Evolutionary conservation across 2,113 vertebrate genomes (phyloP), one percentile per base, ranked within the genome.

Genomic region (Scomber japonicus): DNA sequence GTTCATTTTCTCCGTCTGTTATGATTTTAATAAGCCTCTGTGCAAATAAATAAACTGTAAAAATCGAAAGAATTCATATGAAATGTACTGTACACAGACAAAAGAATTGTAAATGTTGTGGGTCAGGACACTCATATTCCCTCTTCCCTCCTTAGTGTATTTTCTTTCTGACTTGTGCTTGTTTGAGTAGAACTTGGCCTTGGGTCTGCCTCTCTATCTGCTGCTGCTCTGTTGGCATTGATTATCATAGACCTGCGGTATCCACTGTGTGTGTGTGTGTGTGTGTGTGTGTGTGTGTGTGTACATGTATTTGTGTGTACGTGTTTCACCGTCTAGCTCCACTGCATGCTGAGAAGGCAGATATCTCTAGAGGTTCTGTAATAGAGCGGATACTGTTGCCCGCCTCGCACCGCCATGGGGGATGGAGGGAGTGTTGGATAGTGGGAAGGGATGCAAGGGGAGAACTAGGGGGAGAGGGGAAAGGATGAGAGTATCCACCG

Each of bases 311-410:
- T 44, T 69, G 64, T 12, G 66, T 70, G 54, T 69, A 60, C 88
- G 76, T 78, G 68, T 80, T 84, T 78, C 71, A 59, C 76, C 44
- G 19, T 90, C 72, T 64, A 63, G 80, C 79, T 62, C 55, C 10
- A 13, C 85, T 89, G 79, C 88, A 85, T 91, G 90, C 89, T 92
- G 90, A 91, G 84, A 88, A 89, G 88, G 78, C 81, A 86, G 82
- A 81, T 88, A 87, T 86, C 92, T 92, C 90, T 69, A 70, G 92
- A 92, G 92, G 84, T 87, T 88, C 80, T 72, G 51, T 88, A 92
- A 87, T 88, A 81, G 75, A 85, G 88, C 65, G 60, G 77, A 91
- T 92, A 84, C 71, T 84, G 82, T 90, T 90, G 77, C 89, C 75
- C 15, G 59, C 82, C 77, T 89, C 71, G 60, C 84, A 78, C 80